Percentiles rank a stretch among this genome's conserved stretches.
Evolutionary conservation across 1,140 invertebrate species (phyloP).

Genomic region (Maconellicoccus hirsutus): DNA sequence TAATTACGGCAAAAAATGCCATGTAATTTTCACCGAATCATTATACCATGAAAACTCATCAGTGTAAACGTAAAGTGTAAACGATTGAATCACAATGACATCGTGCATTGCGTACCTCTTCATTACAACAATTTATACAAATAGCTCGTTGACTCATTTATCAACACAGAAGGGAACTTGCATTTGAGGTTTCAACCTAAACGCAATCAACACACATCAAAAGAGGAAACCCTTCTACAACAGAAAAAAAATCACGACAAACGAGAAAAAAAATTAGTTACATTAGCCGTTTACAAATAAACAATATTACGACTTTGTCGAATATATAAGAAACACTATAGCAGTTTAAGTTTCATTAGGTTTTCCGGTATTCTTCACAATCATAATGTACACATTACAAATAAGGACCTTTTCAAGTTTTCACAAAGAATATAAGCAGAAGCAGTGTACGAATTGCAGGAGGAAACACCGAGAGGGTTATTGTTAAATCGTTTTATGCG

Average conservation of each 20-base stretch:
- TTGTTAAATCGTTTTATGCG: constrained; percentile 22
- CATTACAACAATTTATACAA: no score
- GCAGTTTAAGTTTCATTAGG: constrained; percentile 22
- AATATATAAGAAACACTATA: constrained; percentile 15
- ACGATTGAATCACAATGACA: no score
- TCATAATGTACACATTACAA: constrained; percentile 20
- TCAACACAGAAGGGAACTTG: neutral
- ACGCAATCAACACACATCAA: neutral
- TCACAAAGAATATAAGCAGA: neutral
- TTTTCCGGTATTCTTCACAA: constrained; percentile 19
- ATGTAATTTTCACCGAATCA: no score
- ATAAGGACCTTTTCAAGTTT: constrained; percentile 11
- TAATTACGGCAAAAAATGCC: no score
- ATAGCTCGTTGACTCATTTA: neutral
- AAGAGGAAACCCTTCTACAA: neutral
- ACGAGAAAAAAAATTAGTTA: neutral
- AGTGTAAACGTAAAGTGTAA: no score
- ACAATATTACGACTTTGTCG: neutral
- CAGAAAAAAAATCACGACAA: neutral
- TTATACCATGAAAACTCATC: no score
- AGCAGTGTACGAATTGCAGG: neutral
- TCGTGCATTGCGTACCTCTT: no score
- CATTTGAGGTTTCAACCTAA: neutral
- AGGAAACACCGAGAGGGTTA: constrained; percentile 16
- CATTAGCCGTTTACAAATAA: neutral